Percentiles rank a stretch among this genome's conserved stretches.
Conservation (phyloP, 23 tunicate genomes). For the Styela clava region DNA sequence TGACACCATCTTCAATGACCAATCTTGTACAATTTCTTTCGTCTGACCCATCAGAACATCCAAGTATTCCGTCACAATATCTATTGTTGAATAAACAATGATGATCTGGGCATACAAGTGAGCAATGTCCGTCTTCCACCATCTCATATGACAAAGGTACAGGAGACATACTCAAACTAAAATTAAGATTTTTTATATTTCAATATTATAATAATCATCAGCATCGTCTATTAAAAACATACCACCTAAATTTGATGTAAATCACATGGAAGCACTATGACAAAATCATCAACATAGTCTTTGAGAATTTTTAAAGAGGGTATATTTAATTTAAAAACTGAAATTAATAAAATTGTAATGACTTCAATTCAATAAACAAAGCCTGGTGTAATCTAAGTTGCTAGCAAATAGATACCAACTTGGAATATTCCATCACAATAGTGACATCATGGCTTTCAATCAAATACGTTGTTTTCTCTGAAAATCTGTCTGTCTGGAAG, state of each 20-base stretch:
- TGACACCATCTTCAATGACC: conserved; percentile 25
- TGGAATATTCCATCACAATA: conserved; percentile 21
- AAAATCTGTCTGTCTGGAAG: conserved; percentile 27
- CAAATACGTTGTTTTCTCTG: conserved; percentile 17
- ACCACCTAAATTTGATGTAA: too few species aligned
- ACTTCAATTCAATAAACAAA: too few species aligned
- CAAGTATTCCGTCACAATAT: conserved; percentile 77
- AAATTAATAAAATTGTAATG: too few species aligned
- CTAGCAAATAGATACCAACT: conserved; percentile 27
- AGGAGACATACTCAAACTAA: background rate
- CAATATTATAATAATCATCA: too few species aligned
- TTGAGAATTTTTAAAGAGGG: too few species aligned
- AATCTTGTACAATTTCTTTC: conserved; percentile 61
- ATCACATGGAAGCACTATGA: too few species aligned
- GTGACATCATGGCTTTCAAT: conserved; percentile 34
- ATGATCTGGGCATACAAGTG: conserved; percentile 50
- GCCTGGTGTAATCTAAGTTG: too few species aligned
- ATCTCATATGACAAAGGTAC: conserved; percentile 21
- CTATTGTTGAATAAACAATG: conserved; percentile 48
- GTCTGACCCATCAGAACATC: conserved; percentile 79
- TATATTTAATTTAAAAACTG: too few species aligned
- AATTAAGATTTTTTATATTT: too few species aligned
- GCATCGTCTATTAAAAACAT: too few species aligned
- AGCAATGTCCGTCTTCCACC: conserved; percentile 56
- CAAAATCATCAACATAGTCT: too few species aligned